Evolutionary conservation across 2,888 invertebrate species (phyloP).

Genomic region (Auanema sp.): DNA sequence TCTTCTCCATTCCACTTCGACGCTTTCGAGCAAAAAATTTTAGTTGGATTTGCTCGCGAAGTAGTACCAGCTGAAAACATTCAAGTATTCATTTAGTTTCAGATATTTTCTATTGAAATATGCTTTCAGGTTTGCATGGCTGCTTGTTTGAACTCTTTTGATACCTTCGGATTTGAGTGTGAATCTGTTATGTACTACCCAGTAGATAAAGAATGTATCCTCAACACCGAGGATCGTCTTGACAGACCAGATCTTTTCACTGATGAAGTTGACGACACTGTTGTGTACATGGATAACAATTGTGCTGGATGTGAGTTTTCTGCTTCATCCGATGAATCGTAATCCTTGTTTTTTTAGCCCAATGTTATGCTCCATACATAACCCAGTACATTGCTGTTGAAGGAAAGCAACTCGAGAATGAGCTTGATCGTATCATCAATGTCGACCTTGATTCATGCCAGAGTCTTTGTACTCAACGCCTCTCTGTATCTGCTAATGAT

Average conservation of each 20-base stretch:
- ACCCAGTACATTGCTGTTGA: conserved; percentile 63
- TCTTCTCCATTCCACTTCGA: conserved; percentile 64
- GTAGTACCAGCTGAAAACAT: conserved; percentile 59
- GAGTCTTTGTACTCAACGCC: conserved; percentile 59
- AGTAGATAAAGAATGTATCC: conserved; percentile 62
- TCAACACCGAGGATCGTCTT: conserved; percentile 63
- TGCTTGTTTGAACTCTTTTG: conserved; percentile 61
- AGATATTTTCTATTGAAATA: not conserved
- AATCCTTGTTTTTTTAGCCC: conserved; percentile 46
- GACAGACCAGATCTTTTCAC: conserved; percentile 63
- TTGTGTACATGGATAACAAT: conserved; percentile 64
- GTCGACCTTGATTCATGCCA: conserved; percentile 58
- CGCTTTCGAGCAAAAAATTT: conserved; percentile 60
- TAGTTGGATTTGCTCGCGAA: conserved; percentile 64
- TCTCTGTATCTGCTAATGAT: conserved; percentile 57
- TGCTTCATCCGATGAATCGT: conserved; percentile 1
- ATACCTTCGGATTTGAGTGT: conserved; percentile 63
- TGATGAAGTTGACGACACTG: conserved; percentile 62
- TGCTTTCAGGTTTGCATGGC: conserved; percentile 49
- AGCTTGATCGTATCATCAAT: conserved; percentile 58
- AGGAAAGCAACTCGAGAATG: conserved; percentile 54
- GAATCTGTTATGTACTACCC: conserved; percentile 64
- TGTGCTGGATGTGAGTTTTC: conserved; percentile 61
- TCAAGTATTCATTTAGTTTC: conserved; percentile 26
- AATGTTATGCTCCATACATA: conserved; percentile 63